Conservation (phyloP, 2,113 vertebrate genomes). For the Gymnarchus niloticus region DNA sequence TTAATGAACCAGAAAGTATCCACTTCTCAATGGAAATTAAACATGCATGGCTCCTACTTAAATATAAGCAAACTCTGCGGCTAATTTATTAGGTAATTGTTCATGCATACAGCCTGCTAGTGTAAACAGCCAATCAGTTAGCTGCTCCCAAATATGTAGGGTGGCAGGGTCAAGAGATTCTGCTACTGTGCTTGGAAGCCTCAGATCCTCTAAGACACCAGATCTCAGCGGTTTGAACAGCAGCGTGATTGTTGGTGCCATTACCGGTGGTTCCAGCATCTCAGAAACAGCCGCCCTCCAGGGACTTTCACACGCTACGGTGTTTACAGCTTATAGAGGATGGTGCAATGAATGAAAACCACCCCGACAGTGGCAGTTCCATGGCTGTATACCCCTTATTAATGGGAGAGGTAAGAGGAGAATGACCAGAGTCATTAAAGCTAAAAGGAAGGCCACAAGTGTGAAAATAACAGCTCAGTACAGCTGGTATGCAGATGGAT, state of each 20-base stretch:
- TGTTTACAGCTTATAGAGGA: not conserved
- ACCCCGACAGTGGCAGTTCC: not conserved
- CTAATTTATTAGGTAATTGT: not conserved
- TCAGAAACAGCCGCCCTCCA: not conserved
- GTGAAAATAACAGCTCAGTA: not conserved
- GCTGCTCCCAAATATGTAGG: no score
- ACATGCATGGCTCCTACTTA: conserved; percentile 32
- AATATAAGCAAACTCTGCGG: not conserved
- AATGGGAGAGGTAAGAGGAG: not conserved
- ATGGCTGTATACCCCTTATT: not conserved
- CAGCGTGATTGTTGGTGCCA: not conserved
- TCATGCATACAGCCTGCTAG: not conserved
- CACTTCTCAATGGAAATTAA: conserved; percentile 43
- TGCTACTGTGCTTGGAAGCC: no score
- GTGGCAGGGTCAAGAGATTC: no score
- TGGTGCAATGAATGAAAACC: not conserved
- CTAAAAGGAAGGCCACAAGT: not conserved
- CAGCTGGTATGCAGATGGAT: not conserved
- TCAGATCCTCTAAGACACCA: not conserved
- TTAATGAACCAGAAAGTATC: conserved; percentile 43
- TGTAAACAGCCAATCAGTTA: no score
- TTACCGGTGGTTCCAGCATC: not conserved
- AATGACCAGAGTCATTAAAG: not conserved
- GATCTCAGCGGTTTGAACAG: not conserved
- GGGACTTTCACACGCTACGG: not conserved